phyloP scores from a whole-genome alignment of 2,888 invertebrate species.

The Drosophila melanosoma region DNA sequence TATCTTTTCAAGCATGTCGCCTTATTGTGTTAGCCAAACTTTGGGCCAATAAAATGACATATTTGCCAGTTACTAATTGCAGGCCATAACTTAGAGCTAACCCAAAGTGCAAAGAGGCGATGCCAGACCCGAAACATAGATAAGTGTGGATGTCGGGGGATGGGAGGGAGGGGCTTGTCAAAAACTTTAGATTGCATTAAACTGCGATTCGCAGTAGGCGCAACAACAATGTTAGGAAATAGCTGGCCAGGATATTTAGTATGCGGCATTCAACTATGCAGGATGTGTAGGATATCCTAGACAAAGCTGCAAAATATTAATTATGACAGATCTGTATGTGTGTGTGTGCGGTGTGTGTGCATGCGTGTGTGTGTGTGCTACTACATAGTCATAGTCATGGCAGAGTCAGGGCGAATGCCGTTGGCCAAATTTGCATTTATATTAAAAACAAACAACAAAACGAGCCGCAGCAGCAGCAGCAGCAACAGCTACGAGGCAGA shows the following conservation, averaged over 20 bases:
- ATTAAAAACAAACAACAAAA: slow-evolving; percentile 78
- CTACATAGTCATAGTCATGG: slow-evolving; percentile 25
- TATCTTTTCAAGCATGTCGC: slow-evolving; percentile 42
- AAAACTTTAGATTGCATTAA: slow-evolving; percentile 75
- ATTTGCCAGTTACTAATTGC: slow-evolving; percentile 76
- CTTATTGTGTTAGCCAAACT: slow-evolving; percentile 44
- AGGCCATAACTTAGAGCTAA: slow-evolving; percentile 67
- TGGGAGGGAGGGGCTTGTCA: slow-evolving; percentile 41
- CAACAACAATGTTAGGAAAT: slow-evolving; percentile 30
- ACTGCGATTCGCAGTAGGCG: slow-evolving; percentile 48
- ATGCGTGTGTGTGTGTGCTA: slow-evolving; percentile 17
- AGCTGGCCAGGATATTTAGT: slow-evolving; percentile 56
- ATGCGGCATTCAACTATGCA: slow-evolving; percentile 68
- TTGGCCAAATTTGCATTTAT: slow-evolving; percentile 80
- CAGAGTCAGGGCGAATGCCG: slow-evolving; percentile 50
- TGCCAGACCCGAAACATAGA: slow-evolving; percentile 34
- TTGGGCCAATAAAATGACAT: slow-evolving; percentile 64
- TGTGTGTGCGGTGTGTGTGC: slow-evolving; percentile 27
- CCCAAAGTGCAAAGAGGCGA: slow-evolving; percentile 17
- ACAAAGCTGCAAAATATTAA: slow-evolving; percentile 76
- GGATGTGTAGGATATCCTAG: slow-evolving; percentile 57
- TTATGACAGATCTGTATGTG: slow-evolving; percentile 68
- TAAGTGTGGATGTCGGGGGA: slow-evolving; percentile 19
- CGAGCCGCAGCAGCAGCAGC: slow-evolving; percentile 40
- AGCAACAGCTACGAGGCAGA: slow-evolving; percentile 25